Evolutionary conservation across 2,797 vertebrate genomes (phyloP), one percentile per base, ranked within the genome.

Genomic region (Bovichtus variegatus): DNA sequence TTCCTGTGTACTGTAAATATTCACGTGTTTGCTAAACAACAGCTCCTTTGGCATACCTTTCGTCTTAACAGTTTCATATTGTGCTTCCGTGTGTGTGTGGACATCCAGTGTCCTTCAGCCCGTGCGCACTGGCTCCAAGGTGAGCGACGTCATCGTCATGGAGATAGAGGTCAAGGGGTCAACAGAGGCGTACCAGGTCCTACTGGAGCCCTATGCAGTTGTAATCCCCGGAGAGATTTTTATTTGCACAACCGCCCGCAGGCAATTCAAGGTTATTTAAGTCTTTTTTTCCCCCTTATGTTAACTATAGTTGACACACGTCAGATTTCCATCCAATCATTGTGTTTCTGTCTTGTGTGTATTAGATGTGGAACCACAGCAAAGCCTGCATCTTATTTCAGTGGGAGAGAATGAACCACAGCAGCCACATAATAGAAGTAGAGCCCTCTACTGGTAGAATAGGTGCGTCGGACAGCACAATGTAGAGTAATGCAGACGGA

Each of bases 351-450:
- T 70, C 38, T 71, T 67, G 4, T 80, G 6, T 81, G 9, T 69
- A 0, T 71, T 81, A 99, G 98, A 97, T 99, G 96, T 97, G 97
- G 97, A 99, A 99, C 88, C 94, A 97, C 85, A 99, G 97, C 93
- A 97, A 81, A 85, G 96, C 96, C 1, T 21, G 71, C n/a, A 88
- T 99, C 88, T 89, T 58, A 13, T 99, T 96, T 88, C 88, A 87
- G 0, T 99, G 98, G 98, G 95, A 95, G 53, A 95, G 84, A 62
- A 82, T 94, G 31, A 87, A 36, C 0, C 69, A 57, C 0, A 47
- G 90, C 54, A 75, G 83, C 65, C 96, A 96, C 79, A 91, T 94
- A n/a, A 84, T 98, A 16, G 96, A 98, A 88, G 97, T 98, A 51
- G 93, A 95, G 74, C 98, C 98, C 64, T 89, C 77, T 83, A 40